phyloP scores from a whole-genome alignment of 2,113 vertebrate genomes.

The Onychostruthus taczanowskii region DNA sequence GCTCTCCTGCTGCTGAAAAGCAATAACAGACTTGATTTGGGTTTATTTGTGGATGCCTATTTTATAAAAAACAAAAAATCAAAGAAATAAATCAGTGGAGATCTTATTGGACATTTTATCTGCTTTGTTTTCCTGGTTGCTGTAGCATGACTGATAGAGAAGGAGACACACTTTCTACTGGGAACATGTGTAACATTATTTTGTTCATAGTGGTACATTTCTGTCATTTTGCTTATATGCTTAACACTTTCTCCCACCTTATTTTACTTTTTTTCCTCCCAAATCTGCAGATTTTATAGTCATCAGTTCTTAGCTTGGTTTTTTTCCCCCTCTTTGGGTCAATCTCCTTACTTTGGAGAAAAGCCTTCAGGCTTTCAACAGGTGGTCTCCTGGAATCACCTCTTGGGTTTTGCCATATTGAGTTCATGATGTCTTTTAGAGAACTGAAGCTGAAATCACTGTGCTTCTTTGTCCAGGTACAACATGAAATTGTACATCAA shows the following conservation, averaged over 20 bases:
- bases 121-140: background rate
- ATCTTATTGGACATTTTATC: background rate
- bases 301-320: background rate
- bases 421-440: background rate
- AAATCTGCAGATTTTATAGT: background rate
- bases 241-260: background rate
- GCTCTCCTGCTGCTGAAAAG: slow-evolving; percentile 26
- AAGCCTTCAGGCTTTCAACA: background rate
- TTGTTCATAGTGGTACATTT: background rate
- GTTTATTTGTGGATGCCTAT: slow-evolving; percentile 33
- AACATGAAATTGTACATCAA: background rate
- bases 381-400: background rate
- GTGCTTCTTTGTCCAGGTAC: background rate
- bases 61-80: slow-evolving; percentile 18
- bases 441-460: background rate
- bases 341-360: background rate
- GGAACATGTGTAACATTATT: background rate
- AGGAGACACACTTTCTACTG: background rate
- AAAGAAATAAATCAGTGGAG: slow-evolving; percentile 1
- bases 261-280: background rate
- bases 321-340: background rate
- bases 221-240: background rate
- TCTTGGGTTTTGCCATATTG: background rate
- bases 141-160: background rate
- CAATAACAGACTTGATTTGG: background rate